Evolutionary conservation across 2,888 invertebrate species (phyloP).

Genomic region (Odontocerum albicorne): DNA sequence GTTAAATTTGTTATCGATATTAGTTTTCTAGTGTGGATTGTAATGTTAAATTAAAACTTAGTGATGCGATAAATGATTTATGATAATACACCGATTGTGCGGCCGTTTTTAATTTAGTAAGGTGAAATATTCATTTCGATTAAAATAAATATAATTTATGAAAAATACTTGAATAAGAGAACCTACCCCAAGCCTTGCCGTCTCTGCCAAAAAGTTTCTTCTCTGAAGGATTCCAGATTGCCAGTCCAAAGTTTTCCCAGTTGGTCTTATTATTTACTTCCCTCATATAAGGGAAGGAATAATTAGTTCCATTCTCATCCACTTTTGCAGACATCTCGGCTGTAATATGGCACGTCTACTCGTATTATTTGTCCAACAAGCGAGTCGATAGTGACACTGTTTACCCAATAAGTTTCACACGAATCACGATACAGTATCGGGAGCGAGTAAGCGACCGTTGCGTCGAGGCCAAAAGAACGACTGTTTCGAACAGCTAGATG

Average conservation of each 20-base stretch:
- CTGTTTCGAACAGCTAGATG: too few relatives aligned
- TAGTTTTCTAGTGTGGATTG: too few relatives aligned
- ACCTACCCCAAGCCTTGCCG: slow-evolving; percentile 33
- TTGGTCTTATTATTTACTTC: slow-evolving; percentile 33
- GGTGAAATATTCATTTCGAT: neutral
- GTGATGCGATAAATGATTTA: neutral
- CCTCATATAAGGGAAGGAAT: slow-evolving; percentile 47
- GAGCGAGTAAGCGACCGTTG: too few relatives aligned
- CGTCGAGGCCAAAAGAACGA: too few relatives aligned
- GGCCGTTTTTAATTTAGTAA: neutral
- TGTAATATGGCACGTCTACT: too few relatives aligned
- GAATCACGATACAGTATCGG: too few relatives aligned
- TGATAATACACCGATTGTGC: neutral
- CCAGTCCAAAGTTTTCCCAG: slow-evolving; percentile 29
- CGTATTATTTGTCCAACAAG: too few relatives aligned
- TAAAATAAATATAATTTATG: too few relatives aligned
- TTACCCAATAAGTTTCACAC: too few relatives aligned
- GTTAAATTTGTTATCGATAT: too few relatives aligned
- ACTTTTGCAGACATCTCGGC: slow-evolving; percentile 10
- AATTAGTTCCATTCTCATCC: slow-evolving; percentile 27
- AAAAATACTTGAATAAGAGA: neutral
- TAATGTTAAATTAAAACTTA: too few relatives aligned
- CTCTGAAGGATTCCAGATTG: slow-evolving; percentile 29
- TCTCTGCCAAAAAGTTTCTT: slow-evolving; percentile 28
- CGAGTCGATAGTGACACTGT: too few relatives aligned